phyloP scores from a whole-genome alignment of 1,140 invertebrate genomes.

The Drosophila mauritiana region DNA sequence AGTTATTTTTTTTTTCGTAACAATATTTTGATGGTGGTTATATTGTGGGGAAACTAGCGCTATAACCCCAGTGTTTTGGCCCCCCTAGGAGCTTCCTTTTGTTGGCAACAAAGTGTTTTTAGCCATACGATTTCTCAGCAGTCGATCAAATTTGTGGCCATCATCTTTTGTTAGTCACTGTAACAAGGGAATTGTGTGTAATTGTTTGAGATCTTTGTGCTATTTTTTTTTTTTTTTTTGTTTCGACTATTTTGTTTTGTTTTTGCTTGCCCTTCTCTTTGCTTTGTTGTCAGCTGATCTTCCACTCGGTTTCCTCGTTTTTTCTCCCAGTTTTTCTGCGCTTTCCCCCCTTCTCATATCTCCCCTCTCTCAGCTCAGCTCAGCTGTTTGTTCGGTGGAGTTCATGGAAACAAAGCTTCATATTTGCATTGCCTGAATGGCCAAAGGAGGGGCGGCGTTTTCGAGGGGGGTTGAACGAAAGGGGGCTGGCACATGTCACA shows the following conservation, averaged over 20 bases:
- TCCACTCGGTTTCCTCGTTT: conserved; percentile 19
- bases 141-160: conserved; percentile 39
- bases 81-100: neutral
- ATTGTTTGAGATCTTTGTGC: conserved; percentile 32
- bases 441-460: neutral
- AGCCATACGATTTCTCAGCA: conserved; percentile 22
- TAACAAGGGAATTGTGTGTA: conserved; percentile 21
- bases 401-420: conserved; percentile 46
- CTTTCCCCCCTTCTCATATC: too few relatives aligned
- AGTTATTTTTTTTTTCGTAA: neutral
- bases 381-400: conserved; percentile 27
- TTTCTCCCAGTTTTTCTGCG: conserved; percentile 16
- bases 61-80: neutral
- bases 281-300: conserved; percentile 35
- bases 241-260: conserved; percentile 11
- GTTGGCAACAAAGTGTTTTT: conserved; percentile 21
- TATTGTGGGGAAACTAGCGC: conserved; percentile 6
- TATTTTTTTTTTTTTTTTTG: conserved; percentile 23
- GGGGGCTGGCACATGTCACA: conserved; percentile 47
- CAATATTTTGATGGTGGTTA: neutral
- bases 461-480: neutral
- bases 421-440: conserved; percentile 35
- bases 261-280: conserved; percentile 47
- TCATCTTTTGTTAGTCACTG: conserved; percentile 41
- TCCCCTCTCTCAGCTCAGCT: neutral